These are phyloP conservation scores for Phrynocephalus forsythii DNA, from an alignment of 2,797 vertebrate species.

Conservation along the genomic window DNA sequence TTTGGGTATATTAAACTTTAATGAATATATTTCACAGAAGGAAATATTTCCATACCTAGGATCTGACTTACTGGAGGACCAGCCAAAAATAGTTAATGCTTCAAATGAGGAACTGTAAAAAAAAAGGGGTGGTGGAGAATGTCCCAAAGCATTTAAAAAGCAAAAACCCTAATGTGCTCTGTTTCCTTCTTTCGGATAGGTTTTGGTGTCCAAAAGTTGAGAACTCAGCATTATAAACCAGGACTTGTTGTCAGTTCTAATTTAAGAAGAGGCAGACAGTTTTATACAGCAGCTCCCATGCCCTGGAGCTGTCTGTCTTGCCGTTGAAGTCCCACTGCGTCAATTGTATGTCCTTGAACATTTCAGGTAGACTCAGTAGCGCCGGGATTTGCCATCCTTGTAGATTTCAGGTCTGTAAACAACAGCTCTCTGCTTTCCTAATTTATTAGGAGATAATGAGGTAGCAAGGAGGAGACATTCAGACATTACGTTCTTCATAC, in stretches of 20 bases:
- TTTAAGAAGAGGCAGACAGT: conserved; percentile 79
- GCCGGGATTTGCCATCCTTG: conserved; percentile 72
- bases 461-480: conserved; percentile 12
- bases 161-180: conserved; percentile 27
- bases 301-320: conserved; percentile 83
- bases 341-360: conserved; percentile 84
- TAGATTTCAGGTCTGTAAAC: conserved; percentile 69
- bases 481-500: conserved; percentile 41
- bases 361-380: conserved; percentile 76
- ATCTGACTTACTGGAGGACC: not conserved
- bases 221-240: conserved; percentile 73
- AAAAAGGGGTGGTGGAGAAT: conserved; percentile 46
- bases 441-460: conserved; percentile 64
- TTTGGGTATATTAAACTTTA: conserved; percentile 28
- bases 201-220: conserved; percentile 75
- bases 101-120: conserved; percentile 45
- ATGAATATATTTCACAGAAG: conserved; percentile 21
- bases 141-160: conserved; percentile 59
- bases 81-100: conserved; percentile 10
- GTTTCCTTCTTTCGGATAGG: conserved; percentile 60
- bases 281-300: conserved; percentile 78
- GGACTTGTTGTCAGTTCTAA: conserved; percentile 83
- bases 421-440: conserved; percentile 59
- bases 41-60: conserved; percentile 1
- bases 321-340: conserved; percentile 76